Evolutionary conservation across 23 tunicate genomes (phyloP).

Genomic region (Clavelina lepadiformis): DNA sequence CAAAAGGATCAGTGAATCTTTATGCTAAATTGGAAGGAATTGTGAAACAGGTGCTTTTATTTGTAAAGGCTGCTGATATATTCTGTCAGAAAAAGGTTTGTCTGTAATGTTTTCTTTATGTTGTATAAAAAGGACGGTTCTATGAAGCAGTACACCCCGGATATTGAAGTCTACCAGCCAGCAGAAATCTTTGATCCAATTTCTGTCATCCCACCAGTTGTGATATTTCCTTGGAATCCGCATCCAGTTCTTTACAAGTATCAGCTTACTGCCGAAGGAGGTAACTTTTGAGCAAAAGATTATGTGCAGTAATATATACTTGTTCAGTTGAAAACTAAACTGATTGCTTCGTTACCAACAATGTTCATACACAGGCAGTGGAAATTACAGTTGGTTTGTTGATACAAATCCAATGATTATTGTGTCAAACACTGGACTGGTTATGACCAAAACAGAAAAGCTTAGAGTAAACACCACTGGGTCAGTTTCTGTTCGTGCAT

Average conservation of each 20-base stretch:
- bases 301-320: too few relatives aligned
- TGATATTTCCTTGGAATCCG: constrained; percentile 74
- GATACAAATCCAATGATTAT: constrained; percentile 33
- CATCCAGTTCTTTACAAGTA: constrained; percentile 42
- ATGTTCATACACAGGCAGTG: constrained; percentile 43
- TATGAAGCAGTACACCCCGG: constrained; percentile 20
- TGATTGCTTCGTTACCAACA: too few relatives aligned
- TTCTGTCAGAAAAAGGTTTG: too few relatives aligned
- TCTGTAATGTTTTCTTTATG: too few relatives aligned
- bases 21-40: constrained; percentile 50
- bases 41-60: constrained; percentile 5
- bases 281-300: constrained; percentile 1
- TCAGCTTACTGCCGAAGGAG: constrained; percentile 55
- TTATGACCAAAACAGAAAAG: constrained; percentile 29
- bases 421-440: constrained; percentile 44
- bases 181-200: constrained; percentile 76
- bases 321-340: too few relatives aligned
- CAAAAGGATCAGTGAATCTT: constrained; percentile 38
- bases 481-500: constrained; percentile 39
- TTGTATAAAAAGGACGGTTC: too few relatives aligned
- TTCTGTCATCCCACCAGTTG: constrained; percentile 23
- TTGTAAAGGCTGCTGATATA: neutral
- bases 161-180: constrained; percentile 29
- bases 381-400: constrained; percentile 80
- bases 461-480: constrained; percentile 18